Evolutionary conservation across 2,888 invertebrate genomes (phyloP).

Genomic region (Torymus texanus): DNA sequence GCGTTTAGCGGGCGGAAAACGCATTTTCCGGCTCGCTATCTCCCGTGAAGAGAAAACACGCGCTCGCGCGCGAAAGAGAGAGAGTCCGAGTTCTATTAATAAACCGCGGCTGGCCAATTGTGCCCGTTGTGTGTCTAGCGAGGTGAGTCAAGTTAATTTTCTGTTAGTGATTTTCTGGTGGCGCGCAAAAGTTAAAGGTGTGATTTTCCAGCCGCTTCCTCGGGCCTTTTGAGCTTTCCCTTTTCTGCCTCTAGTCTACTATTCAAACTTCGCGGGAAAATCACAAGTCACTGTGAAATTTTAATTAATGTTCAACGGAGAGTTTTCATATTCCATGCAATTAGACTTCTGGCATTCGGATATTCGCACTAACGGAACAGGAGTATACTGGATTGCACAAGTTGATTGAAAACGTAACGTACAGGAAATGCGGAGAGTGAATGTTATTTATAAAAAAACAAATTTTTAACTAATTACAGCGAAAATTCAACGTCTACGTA

Average conservation of each 20-base stretch:
- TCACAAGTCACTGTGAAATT: slow-evolving; percentile 26
- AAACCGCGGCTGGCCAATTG: slow-evolving; percentile 49
- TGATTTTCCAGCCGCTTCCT: slow-evolving; percentile 43
- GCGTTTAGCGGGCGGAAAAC: background rate
- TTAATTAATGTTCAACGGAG: slow-evolving; percentile 24
- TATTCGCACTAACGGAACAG: too few relatives aligned
- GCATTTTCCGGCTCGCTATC: slow-evolving; percentile 7
- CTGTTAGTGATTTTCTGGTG: slow-evolving; percentile 53
- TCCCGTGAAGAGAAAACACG: background rate
- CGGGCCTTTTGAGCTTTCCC: slow-evolving; percentile 21
- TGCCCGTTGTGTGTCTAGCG: slow-evolving; percentile 55
- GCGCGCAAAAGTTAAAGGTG: slow-evolving; percentile 12
- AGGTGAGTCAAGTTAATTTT: slow-evolving; percentile 47
- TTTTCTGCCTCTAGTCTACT: background rate
- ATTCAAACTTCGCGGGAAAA: background rate
- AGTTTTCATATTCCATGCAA: slow-evolving; percentile 11
- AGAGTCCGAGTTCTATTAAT: slow-evolving; percentile 40
- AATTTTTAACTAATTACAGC: too few relatives aligned
- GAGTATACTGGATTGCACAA: too few relatives aligned
- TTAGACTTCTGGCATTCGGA: slow-evolving; percentile 7
- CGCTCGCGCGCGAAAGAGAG: background rate
- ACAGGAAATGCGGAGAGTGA: too few relatives aligned
- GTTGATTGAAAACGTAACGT: too few relatives aligned
- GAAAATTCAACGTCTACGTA: too few relatives aligned
- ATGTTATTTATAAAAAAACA: too few relatives aligned